Evolutionary conservation across 2,113 vertebrate genomes (phyloP).

Genomic region (Scomber japonicus): DNA sequence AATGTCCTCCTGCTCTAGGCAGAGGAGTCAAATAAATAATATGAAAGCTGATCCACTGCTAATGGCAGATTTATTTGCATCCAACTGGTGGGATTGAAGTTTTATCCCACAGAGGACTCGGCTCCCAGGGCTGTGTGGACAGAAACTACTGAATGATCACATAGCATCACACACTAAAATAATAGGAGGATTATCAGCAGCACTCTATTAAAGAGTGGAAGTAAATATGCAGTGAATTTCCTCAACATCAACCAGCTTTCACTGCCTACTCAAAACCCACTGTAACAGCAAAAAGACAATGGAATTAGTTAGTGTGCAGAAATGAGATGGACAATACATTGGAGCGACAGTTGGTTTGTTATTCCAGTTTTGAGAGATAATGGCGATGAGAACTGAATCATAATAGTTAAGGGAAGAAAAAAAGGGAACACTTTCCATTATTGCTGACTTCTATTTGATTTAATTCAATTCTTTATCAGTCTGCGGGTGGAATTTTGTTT

Average conservation of each 20-base stretch:
- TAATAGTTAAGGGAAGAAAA: constrained; percentile 8
- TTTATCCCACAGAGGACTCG: constrained; percentile 25
- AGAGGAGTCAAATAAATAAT: constrained; percentile 13
- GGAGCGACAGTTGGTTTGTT: constrained; percentile 42
- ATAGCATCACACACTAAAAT: constrained; percentile 16
- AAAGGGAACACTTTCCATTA: constrained; percentile 36
- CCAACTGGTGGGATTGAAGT: constrained; percentile 11
- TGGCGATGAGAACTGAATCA: background rate
- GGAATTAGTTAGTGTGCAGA: constrained; percentile 50
- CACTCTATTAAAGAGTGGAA: constrained; percentile 23
- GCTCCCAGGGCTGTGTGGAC: background rate
- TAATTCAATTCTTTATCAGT: constrained; percentile 69
- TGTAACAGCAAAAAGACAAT: constrained; percentile 48
- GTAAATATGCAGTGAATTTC: constrained; percentile 37
- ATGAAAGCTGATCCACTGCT: constrained; percentile 8
- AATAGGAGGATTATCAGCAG: constrained; percentile 53
- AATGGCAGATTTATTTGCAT: constrained; percentile 36
- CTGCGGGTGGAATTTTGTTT: constrained; percentile 38
- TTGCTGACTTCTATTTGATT: constrained; percentile 40
- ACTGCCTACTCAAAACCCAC: constrained; percentile 35
- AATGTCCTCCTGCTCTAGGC: background rate
- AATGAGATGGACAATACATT: constrained; percentile 31
- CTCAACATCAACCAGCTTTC: constrained; percentile 50
- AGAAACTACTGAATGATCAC: constrained; percentile 43
- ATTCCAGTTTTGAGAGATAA: constrained; percentile 52